phyloP scores from a whole-genome alignment of 1,140 invertebrate species.

The Nomia melanderi region DNA sequence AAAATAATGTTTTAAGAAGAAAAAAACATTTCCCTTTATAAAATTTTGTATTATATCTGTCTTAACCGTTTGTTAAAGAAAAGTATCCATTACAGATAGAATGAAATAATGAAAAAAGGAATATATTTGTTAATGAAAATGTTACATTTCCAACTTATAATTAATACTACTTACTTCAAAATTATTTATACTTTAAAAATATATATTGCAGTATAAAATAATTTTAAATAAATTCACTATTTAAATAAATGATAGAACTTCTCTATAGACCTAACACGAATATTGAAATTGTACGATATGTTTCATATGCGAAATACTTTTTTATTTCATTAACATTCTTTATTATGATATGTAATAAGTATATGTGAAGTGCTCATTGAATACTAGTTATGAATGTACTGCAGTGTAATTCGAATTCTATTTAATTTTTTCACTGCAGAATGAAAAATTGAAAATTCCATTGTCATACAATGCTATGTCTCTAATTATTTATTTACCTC shows the following conservation, averaged over 20 bases:
- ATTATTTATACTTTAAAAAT: neutral
- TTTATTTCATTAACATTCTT: slow-evolving; percentile 19
- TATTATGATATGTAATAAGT: slow-evolving; percentile 34
- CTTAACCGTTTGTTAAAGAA: neutral
- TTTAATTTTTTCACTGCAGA: neutral
- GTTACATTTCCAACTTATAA: too few species aligned
- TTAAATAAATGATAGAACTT: slow-evolving; percentile 15
- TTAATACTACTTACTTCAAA: neutral
- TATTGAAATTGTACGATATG: slow-evolving; percentile 31
- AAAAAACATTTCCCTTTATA: neutral
- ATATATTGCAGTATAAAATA: neutral
- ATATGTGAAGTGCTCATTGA: slow-evolving; percentile 21
- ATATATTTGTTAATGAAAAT: too few species aligned
- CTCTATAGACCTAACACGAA: slow-evolving; percentile 24
- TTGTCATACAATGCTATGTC: slow-evolving; percentile 14
- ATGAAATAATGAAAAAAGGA: neutral
- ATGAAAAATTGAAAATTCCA: slow-evolving; percentile 8
- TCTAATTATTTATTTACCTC: slow-evolving; percentile 7
- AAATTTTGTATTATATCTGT: neutral
- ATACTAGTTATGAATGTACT: slow-evolving; percentile 25
- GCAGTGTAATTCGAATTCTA: slow-evolving; percentile 1
- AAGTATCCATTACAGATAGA: neutral
- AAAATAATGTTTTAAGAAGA: neutral
- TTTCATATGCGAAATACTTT: slow-evolving; percentile 10
- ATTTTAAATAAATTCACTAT: neutral